Conservation (phyloP, 2,797 vertebrate genomes). For the Spinus pinus region DNA sequence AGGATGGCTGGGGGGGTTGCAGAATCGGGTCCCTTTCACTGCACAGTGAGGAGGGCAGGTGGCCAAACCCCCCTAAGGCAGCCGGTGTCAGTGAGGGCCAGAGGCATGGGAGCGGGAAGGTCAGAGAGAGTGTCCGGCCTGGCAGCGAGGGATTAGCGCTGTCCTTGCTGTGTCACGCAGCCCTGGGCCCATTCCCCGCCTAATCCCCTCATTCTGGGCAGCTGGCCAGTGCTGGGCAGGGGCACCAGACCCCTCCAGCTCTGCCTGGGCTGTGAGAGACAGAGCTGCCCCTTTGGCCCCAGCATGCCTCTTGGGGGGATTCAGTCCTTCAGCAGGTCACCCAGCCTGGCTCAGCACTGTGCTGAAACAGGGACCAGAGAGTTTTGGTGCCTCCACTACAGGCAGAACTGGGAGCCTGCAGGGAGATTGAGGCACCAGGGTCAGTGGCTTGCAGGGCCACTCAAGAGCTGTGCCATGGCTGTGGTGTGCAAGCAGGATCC, state of each 20-base stretch:
- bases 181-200: background rate
- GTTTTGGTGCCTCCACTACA: fast-evolving
- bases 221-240: background rate
- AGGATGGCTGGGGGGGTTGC: fast-evolving
- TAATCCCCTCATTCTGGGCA: background rate
- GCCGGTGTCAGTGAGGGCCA: fast-evolving
- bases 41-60: fast-evolving
- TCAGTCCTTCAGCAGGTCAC: background rate
- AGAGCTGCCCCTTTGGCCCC: background rate
- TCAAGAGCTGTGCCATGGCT: background rate
- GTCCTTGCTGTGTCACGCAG: background rate
- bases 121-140: background rate
- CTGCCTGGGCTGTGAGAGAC: background rate
- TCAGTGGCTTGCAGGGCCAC: background rate
- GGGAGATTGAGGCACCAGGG: fast-evolving
- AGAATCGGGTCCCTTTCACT: fast-evolving
- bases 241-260: background rate
- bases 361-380: background rate
- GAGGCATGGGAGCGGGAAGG: background rate
- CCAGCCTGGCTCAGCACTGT: background rate
- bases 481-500: background rate
- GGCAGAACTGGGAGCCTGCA: background rate
- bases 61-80: background rate
- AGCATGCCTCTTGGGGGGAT: fast-evolving
- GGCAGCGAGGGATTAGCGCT: background rate